Evolutionary conservation across 2,888 invertebrate species (phyloP), one percentile per base, ranked within the genome.

Genomic region (Deilephila elpenor): DNA sequence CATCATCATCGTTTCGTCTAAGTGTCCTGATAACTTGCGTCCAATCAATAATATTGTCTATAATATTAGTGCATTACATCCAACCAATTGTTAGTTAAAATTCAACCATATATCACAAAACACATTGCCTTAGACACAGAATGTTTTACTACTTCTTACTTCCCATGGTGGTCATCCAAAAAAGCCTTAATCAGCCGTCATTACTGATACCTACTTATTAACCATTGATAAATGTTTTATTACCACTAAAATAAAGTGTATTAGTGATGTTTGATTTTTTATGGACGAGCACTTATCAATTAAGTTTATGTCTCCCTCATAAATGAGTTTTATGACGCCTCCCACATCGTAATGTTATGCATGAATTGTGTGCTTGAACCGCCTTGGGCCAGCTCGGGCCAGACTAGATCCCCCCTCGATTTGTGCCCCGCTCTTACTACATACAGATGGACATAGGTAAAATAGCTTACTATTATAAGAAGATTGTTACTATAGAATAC

Each of bases 301-400:
- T 67, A 67, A 67, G 25, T 67, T 67, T 67, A 67, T 67, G 67
- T 51, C 67, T 20, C 62, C 51, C 67, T 25, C 44, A 67, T 67
- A 67, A 67, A 67, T 51, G 44, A 44, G 67, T 67, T 67, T 67
- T 67, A 67, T 67, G 67, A 67, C 67, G 67, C 67, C 67, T 67
- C 67, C 67, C 67, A 67, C 67, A 67, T 67, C 25, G 67, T 51
- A 67, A 67, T 67, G 44, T 67, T 67, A 67, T 67, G 67, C 67
- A 29, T 51, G 25, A 25, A 51, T 25, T 44, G 67, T 67, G 64
- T 64, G 51, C 17, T 25, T 67, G 67, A 25, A 44, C 67, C 67
- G 44, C 51, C 14, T 67, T 51, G 72, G 72, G 62, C 61, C 59
- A 59, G 60, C 59, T 71, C 59, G 34, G 20, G 7, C 34, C 19